Percentiles rank a stretch among this genome's conserved stretches.
phyloP scores from a whole-genome alignment of 2,888 invertebrate species.

The Eucera pruinosa region DNA sequence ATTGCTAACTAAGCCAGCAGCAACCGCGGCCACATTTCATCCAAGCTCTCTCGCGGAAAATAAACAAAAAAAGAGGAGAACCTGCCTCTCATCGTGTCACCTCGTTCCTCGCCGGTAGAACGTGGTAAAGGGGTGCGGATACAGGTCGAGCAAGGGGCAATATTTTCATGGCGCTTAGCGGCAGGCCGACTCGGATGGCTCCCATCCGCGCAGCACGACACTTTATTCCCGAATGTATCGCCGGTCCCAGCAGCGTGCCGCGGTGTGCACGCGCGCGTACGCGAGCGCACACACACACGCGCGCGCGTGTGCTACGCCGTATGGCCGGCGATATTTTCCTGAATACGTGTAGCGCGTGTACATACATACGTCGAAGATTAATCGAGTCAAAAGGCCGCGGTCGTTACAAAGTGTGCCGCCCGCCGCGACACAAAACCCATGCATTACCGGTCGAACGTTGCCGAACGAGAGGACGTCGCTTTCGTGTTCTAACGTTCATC shows the following conservation, averaged over 20 bases:
- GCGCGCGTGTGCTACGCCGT: slow-evolving; percentile 33
- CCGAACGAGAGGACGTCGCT: slow-evolving; percentile 69
- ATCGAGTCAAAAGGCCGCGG: slow-evolving; percentile 83
- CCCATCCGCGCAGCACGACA: slow-evolving; percentile 78
- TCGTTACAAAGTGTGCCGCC: slow-evolving; percentile 84
- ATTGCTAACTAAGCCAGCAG: no score
- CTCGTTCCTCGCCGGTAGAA: slow-evolving; percentile 47
- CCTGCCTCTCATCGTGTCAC: slow-evolving; percentile 12
- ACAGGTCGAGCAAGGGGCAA: slow-evolving; percentile 50
- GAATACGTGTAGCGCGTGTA: slow-evolving; percentile 53
- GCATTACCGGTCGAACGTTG: slow-evolving; percentile 76
- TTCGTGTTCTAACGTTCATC: slow-evolving; percentile 78
- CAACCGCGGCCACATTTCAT: not conserved
- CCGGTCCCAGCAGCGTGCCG: slow-evolving; percentile 70
- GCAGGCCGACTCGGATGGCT: slow-evolving; percentile 51
- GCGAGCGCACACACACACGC: slow-evolving; percentile 57
- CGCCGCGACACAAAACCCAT: slow-evolving; percentile 82
- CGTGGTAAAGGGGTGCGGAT: slow-evolving; percentile 63
- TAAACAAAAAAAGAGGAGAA: slow-evolving; percentile 8
- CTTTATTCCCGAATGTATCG: slow-evolving; percentile 80
- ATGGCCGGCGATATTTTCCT: slow-evolving; percentile 41
- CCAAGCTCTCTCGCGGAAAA: not conserved
- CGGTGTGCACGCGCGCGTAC: slow-evolving; percentile 63
- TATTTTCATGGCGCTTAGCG: slow-evolving; percentile 67
- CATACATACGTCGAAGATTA: slow-evolving; percentile 82